Conservation (phyloP, 2,113 vertebrate species). For the Gadus chalcogrammus region DNA sequence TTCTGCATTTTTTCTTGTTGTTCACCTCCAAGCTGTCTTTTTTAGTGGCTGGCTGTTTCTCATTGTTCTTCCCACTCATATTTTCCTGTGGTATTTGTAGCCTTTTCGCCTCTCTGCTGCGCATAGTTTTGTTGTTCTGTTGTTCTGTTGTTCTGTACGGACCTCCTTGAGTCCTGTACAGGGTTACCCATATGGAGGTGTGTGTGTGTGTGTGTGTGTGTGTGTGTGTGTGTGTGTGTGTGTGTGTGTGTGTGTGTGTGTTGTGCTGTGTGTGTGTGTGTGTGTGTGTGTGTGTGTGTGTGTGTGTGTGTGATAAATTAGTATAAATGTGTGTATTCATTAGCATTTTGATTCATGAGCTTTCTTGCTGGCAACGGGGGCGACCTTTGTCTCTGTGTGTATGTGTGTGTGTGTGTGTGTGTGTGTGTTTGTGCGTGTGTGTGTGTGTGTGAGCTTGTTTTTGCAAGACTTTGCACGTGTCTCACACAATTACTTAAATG, state of each 20-base stretch:
- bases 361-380: conserved; percentile 51
- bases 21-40: conserved; percentile 31
- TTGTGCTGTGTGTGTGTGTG: conserved; percentile 35
- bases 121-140: neutral
- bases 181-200: conserved; percentile 54
- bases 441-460: conserved; percentile 28
- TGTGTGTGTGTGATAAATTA: conserved; percentile 17
- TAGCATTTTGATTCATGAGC: conserved; percentile 47
- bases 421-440: conserved; percentile 21
- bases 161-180: conserved; percentile 44
- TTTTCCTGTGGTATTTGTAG: neutral
- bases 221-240: conserved; percentile 6
- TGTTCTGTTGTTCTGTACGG: neutral
- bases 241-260: conserved; percentile 25
- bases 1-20: neutral
- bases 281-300: conserved; percentile 18
- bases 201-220: conserved; percentile 28
- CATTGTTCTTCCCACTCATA: neutral
- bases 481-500: neutral
- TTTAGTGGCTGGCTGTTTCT: conserved; percentile 20
- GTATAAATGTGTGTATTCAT: conserved; percentile 29
- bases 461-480: conserved; percentile 21
- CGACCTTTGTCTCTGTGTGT: conserved; percentile 49
- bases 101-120: neutral
- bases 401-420: conserved; percentile 29